Conservation (phyloP, 2,113 vertebrate species). For the Turdus rufiventris region DNA sequence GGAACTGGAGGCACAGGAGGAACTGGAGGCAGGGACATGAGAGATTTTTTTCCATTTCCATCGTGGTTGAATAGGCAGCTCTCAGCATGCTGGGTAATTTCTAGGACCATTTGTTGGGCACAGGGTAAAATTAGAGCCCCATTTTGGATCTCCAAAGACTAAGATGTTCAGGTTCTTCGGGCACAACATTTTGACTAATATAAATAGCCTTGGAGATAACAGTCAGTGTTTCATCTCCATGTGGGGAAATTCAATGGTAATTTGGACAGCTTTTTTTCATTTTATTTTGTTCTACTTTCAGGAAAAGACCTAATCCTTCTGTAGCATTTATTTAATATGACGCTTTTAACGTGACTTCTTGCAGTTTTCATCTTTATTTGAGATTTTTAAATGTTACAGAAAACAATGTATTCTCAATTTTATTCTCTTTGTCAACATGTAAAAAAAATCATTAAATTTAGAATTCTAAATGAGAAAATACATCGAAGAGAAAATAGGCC, state of each 20-base stretch:
- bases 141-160: not conserved
- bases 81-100: not conserved
- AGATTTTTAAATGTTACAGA: slow-evolving; percentile 2
- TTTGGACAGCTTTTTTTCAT: not conserved
- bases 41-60: not conserved
- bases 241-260: not conserved
- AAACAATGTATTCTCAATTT: not conserved
- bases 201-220: not conserved
- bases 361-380: not conserved
- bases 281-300: not conserved
- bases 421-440: not conserved
- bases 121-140: not conserved
- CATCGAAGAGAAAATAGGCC: not conserved
- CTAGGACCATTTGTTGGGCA: not conserved
- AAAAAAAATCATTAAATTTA: slow-evolving; percentile 7
- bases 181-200: not conserved
- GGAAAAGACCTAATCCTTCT: not conserved
- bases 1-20: not conserved
- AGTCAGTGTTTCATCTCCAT: not conserved
- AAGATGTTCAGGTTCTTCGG: not conserved
- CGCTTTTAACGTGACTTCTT: not conserved
- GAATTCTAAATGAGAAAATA: not conserved
- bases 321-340: not conserved
- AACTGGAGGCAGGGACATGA: not conserved
- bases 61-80: not conserved